Evolutionary conservation across 2,113 vertebrate genomes (phyloP), one percentile per base, ranked within the genome.

Genomic region (Scomber japonicus): DNA sequence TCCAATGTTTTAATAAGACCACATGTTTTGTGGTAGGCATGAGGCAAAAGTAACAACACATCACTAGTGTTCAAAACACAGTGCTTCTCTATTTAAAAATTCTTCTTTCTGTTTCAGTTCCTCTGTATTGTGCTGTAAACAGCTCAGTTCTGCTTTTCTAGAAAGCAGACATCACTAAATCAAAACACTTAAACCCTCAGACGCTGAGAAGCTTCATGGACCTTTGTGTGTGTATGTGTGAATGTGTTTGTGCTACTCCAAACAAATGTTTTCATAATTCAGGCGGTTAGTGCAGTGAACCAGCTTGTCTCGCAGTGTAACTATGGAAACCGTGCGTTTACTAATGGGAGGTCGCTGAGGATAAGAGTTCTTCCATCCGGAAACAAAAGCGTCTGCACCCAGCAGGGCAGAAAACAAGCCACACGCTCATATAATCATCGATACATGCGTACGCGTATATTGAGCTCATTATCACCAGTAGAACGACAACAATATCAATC

Each of bases 211-310:
- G 54, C 77, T 60, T 75, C 49, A 27, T 40, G 74, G 79, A 56
- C 24, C 46, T 61, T 49, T 64, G 61, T 59, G 60, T 44, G 15
- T 48, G 30, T 30, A 44, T 57, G 21, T 54, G 55, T 21, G 27
- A 11, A 27, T 55, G n/a, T 68, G 63, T 54, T 11, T 81, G 78
- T 63, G 80, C 65, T 71, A 76, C 60, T 79, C 66, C 63, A 84
- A 85, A 89, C 53, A 63, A 63, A 69, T 71, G 68, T 82, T 86
- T 90, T 83, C 88, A 91, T 91, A 89, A 91, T 91, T 91, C 80
- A 91, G 66, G 16, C 78, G 9, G 60, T 84, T 74, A 82, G 84
- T 80, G 83, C 64, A 87, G 61, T 60, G 80, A 90, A 85, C 68
- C 85, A 51, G 78, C 72, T 65, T 63, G 75, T 83, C 83, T 89